phyloP scores from a whole-genome alignment of 2,113 vertebrate genomes.

The Emydocephalus ijimae region DNA sequence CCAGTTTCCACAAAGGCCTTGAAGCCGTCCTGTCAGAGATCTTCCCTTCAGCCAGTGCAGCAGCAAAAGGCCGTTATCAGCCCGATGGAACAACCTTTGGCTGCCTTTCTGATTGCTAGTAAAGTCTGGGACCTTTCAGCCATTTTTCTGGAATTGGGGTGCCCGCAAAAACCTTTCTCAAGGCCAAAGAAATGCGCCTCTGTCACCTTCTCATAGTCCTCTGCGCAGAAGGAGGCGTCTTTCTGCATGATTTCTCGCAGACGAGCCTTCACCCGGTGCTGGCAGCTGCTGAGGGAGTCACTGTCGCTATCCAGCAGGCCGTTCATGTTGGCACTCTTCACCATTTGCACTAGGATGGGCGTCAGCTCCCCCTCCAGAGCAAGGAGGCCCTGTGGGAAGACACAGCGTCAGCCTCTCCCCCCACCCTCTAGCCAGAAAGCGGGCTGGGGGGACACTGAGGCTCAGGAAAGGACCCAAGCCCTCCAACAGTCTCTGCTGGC shows the following conservation, averaged over 20 bases:
- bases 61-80: background rate
- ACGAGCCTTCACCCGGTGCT: conserved; percentile 90
- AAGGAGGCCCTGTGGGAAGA: conserved; percentile 82
- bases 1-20: background rate
- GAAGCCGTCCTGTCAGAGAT: background rate
- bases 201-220: conserved; percentile 89
- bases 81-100: background rate
- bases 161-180: background rate
- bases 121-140: background rate
- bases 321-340: conserved; percentile 99
- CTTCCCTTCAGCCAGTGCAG: background rate
- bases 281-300: conserved; percentile 92
- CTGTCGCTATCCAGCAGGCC: conserved; percentile 95
- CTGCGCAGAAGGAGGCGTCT: conserved; percentile 81
- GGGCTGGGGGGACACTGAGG: background rate
- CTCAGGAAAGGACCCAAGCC: background rate
- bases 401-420: background rate
- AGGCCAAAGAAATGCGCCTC: background rate
- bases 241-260: conserved; percentile 95
- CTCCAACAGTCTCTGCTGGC: background rate
- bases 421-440: background rate
- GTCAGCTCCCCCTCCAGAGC: conserved; percentile 96
- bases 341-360: conserved; percentile 98
- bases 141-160: background rate
- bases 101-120: background rate